A percentile compares a stretch with the other conserved stretches of the same genome.
phyloP scores from a whole-genome alignment of 2,888 invertebrate genomes.

The Adineta ricciae region DNA sequence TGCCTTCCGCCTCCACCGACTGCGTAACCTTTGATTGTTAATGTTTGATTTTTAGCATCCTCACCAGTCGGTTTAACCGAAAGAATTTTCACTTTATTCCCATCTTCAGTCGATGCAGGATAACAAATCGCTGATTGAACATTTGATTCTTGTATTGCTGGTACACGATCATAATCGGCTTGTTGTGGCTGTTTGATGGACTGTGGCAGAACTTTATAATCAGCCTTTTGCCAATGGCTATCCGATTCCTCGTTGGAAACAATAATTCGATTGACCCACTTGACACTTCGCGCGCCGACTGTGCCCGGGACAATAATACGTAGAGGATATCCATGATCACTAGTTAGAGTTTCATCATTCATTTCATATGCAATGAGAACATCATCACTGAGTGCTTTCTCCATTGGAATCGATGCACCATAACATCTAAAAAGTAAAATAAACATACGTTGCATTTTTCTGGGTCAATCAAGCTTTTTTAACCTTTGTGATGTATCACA shows the following conservation, averaged over 20 bases:
- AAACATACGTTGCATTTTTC: too few species aligned
- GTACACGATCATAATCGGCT: constrained; percentile 54
- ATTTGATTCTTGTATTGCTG: constrained; percentile 83
- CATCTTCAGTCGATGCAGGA: constrained; percentile 53
- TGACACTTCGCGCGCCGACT: constrained; percentile 33
- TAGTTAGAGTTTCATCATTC: constrained; percentile 27
- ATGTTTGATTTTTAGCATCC: constrained; percentile 37
- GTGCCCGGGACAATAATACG: constrained; percentile 25
- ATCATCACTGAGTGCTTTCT: constrained; percentile 29
- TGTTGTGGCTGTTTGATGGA: constrained; percentile 43
- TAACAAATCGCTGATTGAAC: constrained; percentile 83
- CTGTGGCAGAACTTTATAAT: constrained; percentile 64
- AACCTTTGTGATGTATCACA: constrained; percentile 61
- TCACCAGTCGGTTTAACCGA: constrained; percentile 36
- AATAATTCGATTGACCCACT: constrained; percentile 34
- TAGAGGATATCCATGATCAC: constrained; percentile 32
- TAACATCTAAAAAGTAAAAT: neutral
- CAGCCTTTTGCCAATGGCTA: constrained; percentile 89
- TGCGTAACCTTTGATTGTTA: constrained; percentile 52
- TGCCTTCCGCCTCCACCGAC: constrained; percentile 79
- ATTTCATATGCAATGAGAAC: constrained; percentile 30
- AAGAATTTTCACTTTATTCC: constrained; percentile 49
- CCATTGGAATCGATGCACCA: constrained; percentile 29
- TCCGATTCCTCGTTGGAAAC: constrained; percentile 53
- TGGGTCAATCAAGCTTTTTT: too few species aligned